A percentile compares a stretch with the other conserved stretches of the same genome.
These are phyloP conservation scores for Myotis planiceps DNA, from an alignment of 2,797 vertebrate species.

Conservation along the genomic window DNA sequence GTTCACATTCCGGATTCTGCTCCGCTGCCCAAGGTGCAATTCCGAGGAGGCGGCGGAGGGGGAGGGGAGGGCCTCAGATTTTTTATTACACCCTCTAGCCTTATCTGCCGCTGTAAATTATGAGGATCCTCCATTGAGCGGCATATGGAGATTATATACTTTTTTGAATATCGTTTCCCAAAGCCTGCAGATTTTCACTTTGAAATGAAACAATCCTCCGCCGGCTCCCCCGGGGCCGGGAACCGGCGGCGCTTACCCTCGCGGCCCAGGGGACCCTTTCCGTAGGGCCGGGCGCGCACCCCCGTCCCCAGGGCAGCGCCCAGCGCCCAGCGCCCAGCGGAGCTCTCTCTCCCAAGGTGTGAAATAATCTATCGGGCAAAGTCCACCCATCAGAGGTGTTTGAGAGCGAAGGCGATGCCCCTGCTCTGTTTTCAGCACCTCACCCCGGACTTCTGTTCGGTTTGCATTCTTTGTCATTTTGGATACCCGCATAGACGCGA, in stretches of 20 bases:
- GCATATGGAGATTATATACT: slow-evolving; percentile 92
- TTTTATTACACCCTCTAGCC: slow-evolving; percentile 94
- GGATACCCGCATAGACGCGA: neutral
- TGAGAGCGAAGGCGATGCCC: neutral
- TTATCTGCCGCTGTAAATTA: slow-evolving; percentile 97
- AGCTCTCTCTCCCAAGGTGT: neutral
- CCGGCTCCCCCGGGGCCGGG: neutral
- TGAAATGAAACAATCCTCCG: slow-evolving; percentile 89
- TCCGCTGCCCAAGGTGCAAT: slow-evolving; percentile 98
- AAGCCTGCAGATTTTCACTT: slow-evolving; percentile 92
- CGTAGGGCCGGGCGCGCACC: neutral
- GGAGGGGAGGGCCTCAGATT: slow-evolving; percentile 86
- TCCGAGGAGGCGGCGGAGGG: slow-evolving; percentile 86
- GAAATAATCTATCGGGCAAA: neutral
- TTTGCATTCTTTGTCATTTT: neutral
- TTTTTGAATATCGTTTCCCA: slow-evolving; percentile 91
- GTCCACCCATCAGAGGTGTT: neutral
- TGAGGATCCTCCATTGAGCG: slow-evolving; percentile 96
- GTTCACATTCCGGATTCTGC: slow-evolving; percentile 97
- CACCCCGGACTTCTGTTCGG: rapidly evolving
- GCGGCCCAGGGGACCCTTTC: neutral
- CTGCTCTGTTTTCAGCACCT: neutral
- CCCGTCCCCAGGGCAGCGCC: neutral
- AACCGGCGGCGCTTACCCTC: neutral
- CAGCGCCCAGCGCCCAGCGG: too few species aligned